These are phyloP conservation scores for Emydura subglobosa DNA, from an alignment of 2,113 vertebrate species.

Conservation along the genomic window DNA sequence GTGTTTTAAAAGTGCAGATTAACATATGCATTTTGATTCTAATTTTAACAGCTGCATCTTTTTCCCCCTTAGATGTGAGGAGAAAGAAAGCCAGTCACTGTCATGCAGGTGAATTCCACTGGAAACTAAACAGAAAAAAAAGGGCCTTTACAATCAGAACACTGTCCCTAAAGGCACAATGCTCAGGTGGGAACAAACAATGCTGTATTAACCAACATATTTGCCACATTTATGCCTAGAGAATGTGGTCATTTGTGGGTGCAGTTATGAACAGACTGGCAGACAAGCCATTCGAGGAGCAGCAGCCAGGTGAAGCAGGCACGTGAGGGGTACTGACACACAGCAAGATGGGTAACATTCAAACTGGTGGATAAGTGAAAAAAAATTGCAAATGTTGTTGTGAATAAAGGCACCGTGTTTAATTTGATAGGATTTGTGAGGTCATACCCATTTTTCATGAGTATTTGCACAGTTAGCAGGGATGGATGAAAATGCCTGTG, in stretches of 20 bases:
- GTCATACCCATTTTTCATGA: not conserved
- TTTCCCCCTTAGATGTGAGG: not conserved
- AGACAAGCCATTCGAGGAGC: not conserved
- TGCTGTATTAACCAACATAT: not conserved
- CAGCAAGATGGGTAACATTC: not conserved
- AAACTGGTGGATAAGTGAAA: not conserved
- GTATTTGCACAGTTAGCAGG: not conserved
- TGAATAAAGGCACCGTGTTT: not conserved
- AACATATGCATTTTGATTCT: not conserved
- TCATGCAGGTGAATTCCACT: not conserved
- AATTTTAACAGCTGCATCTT: not conserved
- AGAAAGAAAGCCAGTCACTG: not conserved
- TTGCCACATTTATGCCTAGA: not conserved
- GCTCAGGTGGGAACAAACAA: not conserved
- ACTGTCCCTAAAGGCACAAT: not conserved
- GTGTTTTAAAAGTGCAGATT: not conserved
- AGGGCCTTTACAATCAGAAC: not conserved
- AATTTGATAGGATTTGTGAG: not conserved
- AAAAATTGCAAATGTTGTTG: not conserved
- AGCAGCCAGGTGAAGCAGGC: not conserved
- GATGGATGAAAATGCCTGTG: not conserved
- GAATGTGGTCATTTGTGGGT: not conserved
- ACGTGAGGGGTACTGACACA: not conserved
- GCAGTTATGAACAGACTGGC: not conserved
- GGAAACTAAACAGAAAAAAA: too few relatives aligned